Evolutionary conservation across 1,140 invertebrate species (phyloP).

Genomic region (Nebria ingens): DNA sequence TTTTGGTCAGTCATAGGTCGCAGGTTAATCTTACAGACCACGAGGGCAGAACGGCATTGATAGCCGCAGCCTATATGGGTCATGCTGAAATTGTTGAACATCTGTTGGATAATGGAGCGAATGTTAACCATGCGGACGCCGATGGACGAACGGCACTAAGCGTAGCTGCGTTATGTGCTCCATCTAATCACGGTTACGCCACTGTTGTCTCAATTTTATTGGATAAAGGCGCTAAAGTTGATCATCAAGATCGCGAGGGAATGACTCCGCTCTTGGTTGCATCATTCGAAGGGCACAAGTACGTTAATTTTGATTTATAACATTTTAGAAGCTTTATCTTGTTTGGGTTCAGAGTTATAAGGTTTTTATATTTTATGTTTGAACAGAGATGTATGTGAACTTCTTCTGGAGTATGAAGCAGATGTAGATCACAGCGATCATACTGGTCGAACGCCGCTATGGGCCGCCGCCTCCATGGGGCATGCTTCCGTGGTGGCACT

Average conservation of each 20-base stretch:
- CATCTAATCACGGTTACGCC: constrained; percentile 60
- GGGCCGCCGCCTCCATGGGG: constrained; percentile 78
- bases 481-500: constrained; percentile 70
- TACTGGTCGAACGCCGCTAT: constrained; percentile 66
- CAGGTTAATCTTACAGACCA: constrained; percentile 55
- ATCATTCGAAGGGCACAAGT: constrained; percentile 86
- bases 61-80: constrained; percentile 81
- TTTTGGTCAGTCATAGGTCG: constrained; percentile 59
- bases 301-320: constrained; percentile 19
- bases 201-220: constrained; percentile 63
- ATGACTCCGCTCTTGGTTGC: constrained; percentile 90
- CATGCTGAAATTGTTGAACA: constrained; percentile 87
- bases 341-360: not conserved
- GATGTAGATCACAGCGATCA: constrained; percentile 77
- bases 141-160: constrained; percentile 88
- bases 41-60: constrained; percentile 72
- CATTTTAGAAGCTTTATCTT: not conserved
- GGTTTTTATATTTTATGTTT: not conserved
- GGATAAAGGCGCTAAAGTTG: constrained; percentile 75
- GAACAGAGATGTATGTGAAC: constrained; percentile 62
- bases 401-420: constrained; percentile 74
- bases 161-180: constrained; percentile 84
- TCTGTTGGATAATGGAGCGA: constrained; percentile 72
- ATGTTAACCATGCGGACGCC: constrained; percentile 78
- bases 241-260: constrained; percentile 82